Percentiles rank a stretch among this genome's conserved stretches.
Conservation (phyloP, 2,888 invertebrate genomes). For the Pseudoips prasinana region DNA sequence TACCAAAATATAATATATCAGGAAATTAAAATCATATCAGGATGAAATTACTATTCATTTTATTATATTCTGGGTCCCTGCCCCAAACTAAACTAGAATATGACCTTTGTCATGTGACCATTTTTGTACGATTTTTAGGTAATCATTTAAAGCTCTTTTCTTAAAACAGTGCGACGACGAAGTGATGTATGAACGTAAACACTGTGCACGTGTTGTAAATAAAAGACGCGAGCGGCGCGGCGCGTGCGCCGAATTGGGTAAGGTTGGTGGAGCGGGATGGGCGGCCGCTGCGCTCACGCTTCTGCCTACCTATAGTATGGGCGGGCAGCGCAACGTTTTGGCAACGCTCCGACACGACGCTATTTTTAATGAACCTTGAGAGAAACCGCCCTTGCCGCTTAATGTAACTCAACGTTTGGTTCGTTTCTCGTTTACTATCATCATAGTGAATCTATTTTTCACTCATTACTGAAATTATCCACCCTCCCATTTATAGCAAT, state of each 20-base stretch:
- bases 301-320: conserved; percentile 60
- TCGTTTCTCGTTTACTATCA: conserved; percentile 32
- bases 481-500: conserved; percentile 47
- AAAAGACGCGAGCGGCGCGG: conserved; percentile 15
- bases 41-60: too few species aligned
- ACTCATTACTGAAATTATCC: conserved; percentile 44
- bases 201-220: conserved; percentile 3
- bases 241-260: conserved; percentile 54
- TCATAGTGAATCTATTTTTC: conserved; percentile 42
- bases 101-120: too few species aligned
- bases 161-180: too few species aligned
- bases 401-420: conserved; percentile 49
- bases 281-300: conserved; percentile 40
- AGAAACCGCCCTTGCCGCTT: conserved; percentile 75
- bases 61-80: too few species aligned
- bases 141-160: too few species aligned
- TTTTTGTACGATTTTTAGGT: too few species aligned
- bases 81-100: too few species aligned
- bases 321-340: conserved; percentile 67
- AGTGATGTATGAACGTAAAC: too few species aligned
- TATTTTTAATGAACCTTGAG: conserved; percentile 80
- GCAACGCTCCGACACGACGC: conserved; percentile 66
- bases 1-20: too few species aligned
- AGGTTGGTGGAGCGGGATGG: conserved; percentile 49
- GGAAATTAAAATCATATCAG: too few species aligned